A percentile compares a stretch with the other conserved stretches of the same genome.
Evolutionary conservation across 2,797 vertebrate genomes (phyloP).

Genomic region (Choloepus didactylus): DNA sequence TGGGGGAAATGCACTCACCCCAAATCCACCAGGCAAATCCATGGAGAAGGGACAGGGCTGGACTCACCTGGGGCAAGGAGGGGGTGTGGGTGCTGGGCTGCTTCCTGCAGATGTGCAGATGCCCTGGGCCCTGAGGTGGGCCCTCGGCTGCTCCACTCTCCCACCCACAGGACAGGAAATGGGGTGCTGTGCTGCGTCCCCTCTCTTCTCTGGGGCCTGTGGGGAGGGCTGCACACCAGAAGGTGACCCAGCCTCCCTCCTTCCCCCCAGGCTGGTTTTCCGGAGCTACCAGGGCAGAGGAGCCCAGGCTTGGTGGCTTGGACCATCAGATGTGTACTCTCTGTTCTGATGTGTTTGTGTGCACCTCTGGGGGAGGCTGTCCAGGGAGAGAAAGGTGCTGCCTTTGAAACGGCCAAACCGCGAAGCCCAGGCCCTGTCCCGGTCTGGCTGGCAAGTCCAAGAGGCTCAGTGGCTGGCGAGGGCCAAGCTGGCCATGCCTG

Average conservation of each 20-base stretch:
- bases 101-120: too few species aligned
- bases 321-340: too few species aligned
- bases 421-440: too few species aligned
- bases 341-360: too few species aligned
- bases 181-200: neutral
- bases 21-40: neutral
- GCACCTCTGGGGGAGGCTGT: too few species aligned
- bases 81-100: neutral
- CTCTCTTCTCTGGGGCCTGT: neutral
- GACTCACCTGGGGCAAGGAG: neutral
- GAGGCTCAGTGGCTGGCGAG: neutral
- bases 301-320: too few species aligned
- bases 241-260: neutral
- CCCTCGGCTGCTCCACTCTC: neutral
- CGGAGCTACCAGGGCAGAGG: too few species aligned
- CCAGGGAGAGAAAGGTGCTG: neutral
- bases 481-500: too few species aligned
- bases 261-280: neutral
- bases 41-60: too few species aligned
- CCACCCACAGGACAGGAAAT: neutral
- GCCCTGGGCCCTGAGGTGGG: too few species aligned
- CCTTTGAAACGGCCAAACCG: too few species aligned
- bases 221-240: neutral
- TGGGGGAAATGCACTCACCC: too few species aligned
- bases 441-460: neutral